phyloP scores from a whole-genome alignment of 2,888 invertebrate genomes.

The Drosophila phalerata region DNA sequence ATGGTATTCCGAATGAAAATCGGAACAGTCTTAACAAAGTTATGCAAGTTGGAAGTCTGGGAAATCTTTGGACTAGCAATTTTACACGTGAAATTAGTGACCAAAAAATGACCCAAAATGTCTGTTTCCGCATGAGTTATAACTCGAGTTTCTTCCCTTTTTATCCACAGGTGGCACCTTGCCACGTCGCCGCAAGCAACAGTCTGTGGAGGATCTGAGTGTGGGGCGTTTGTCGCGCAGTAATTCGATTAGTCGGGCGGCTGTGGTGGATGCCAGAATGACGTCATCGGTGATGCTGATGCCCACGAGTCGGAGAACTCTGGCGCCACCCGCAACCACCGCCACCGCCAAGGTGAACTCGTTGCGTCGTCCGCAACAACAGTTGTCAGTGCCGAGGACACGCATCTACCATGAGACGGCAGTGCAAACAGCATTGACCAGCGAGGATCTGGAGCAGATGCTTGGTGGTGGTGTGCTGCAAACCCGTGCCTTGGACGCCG shows the following conservation, averaged over 20 bases:
- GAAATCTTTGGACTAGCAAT: too few species aligned
- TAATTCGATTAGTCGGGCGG: constrained; percentile 85
- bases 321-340: constrained; percentile 54
- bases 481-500: constrained; percentile 83
- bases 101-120: too few species aligned
- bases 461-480: constrained; percentile 87
- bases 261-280: constrained; percentile 84
- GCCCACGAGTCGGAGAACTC: constrained; percentile 73
- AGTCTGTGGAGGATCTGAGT: constrained; percentile 87
- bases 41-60: too few species aligned
- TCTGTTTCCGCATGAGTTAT: too few species aligned
- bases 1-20: too few species aligned
- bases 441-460: constrained; percentile 90
- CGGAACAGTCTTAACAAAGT: too few species aligned
- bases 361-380: constrained; percentile 83
- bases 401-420: constrained; percentile 93
- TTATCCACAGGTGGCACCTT: constrained; percentile 88
- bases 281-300: constrained; percentile 83
- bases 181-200: constrained; percentile 90
- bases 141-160: too few species aligned
- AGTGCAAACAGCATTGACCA: constrained; percentile 91
- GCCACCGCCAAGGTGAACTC: constrained; percentile 86
- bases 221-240: constrained; percentile 84
- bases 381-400: constrained; percentile 86
- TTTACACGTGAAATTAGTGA: too few species aligned